phyloP scores from a whole-genome alignment of 2,888 invertebrate genomes.

The Scaptomyza parva region DNA sequence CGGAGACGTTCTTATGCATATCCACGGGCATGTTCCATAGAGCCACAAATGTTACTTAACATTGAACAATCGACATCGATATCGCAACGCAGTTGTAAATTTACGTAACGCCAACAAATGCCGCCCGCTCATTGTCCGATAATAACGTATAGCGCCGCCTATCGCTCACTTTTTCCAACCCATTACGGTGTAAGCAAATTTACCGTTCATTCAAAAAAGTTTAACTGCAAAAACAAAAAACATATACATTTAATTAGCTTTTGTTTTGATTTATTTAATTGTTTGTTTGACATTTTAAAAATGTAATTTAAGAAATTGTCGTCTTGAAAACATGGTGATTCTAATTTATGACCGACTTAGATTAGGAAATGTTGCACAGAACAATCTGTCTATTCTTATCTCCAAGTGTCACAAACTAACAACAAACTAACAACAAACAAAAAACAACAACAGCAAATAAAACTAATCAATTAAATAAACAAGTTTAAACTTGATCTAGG shows the following conservation, averaged over 20 bases:
- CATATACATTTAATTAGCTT: slow-evolving; percentile 3
- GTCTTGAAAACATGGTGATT: neutral
- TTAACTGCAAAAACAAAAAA: slow-evolving; percentile 30
- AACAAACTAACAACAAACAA: neutral
- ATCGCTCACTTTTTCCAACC: slow-evolving; percentile 12
- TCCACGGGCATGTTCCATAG: slow-evolving; percentile 83
- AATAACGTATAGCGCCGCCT: slow-evolving; percentile 20
- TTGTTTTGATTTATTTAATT: neutral
- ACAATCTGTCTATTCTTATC: slow-evolving; percentile 51
- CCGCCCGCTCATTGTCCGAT: slow-evolving; percentile 44
- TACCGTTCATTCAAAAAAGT: neutral
- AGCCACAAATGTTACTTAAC: slow-evolving; percentile 25
- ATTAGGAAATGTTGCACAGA: slow-evolving; percentile 17
- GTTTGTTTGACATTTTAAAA: neutral
- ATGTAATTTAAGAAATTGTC: neutral
- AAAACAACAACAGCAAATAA: neutral
- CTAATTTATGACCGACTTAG: slow-evolving; percentile 13
- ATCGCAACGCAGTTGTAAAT: slow-evolving; percentile 7
- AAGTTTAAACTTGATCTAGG: slow-evolving; percentile 7
- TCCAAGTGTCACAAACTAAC: neutral
- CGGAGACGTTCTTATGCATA: slow-evolving; percentile 91
- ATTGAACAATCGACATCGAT: slow-evolving; percentile 2
- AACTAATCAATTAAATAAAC: slow-evolving; percentile 28
- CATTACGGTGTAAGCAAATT: neutral
- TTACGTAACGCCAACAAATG: slow-evolving; percentile 26